Evolutionary conservation across 37 sponge, comb jelly and placozoan species (phyloP).

Genomic region (Chondrilla cf. caribensis): DNA sequence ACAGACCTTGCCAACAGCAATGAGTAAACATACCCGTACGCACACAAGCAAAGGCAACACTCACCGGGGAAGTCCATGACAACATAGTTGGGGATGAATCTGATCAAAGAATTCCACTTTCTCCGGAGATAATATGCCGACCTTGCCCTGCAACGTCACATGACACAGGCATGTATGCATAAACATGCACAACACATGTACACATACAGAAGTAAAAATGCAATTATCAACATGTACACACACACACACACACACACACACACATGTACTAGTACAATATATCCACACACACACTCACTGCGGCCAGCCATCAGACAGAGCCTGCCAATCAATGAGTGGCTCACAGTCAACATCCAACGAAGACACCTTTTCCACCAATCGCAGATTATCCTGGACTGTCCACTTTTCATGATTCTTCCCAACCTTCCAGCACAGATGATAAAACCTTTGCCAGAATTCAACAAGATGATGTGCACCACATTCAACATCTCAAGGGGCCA

Average conservation of each 20-base stretch:
- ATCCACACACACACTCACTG: constrained; percentile 5
- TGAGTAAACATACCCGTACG: too few relatives aligned
- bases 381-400: neutral
- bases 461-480: too few relatives aligned
- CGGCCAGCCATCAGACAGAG: constrained; percentile 7
- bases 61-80: constrained; percentile 5
- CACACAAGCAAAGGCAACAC: neutral
- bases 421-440: neutral
- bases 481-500: too few relatives aligned
- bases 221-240: neutral
- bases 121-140: neutral
- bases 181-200: neutral
- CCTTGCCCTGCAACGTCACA: neutral
- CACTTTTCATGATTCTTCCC: neutral
- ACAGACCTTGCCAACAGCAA: too few relatives aligned
- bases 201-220: neutral
- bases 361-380: neutral
- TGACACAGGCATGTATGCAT: neutral
- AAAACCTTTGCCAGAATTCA: too few relatives aligned
- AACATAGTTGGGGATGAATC: constrained; percentile 1
- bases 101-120: neutral
- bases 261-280: neutral
- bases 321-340: neutral
- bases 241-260: constrained; percentile 7
- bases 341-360: neutral